Evolutionary conservation across 1,140 invertebrate genomes (phyloP).

Genomic region (Drosophila nigromelanica): DNA sequence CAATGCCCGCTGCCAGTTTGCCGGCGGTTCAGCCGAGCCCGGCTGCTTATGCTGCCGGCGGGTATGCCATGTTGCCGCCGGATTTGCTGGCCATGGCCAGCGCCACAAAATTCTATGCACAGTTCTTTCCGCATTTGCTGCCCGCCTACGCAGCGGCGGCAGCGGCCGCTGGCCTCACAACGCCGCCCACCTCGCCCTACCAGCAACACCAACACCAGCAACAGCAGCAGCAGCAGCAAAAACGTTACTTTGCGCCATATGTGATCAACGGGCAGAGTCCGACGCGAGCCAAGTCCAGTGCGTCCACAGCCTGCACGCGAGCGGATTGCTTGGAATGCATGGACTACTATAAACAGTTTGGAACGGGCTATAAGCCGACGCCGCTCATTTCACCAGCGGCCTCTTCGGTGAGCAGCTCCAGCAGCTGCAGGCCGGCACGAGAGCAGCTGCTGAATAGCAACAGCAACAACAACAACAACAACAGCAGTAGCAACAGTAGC

Average conservation of each 20-base stretch:
- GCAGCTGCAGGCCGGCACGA: slow-evolving; percentile 37
- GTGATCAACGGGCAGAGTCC: slow-evolving; percentile 59
- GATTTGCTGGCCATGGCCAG: slow-evolving; percentile 74
- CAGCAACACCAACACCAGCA: slow-evolving; percentile 43
- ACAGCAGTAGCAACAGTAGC: slow-evolving; percentile 4
- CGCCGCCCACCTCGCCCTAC: slow-evolving; percentile 69
- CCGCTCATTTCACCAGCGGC: slow-evolving; percentile 66
- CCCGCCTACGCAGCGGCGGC: slow-evolving; percentile 71
- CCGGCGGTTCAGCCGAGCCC: neutral
- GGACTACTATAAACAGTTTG: slow-evolving; percentile 66
- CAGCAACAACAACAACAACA: slow-evolving; percentile 27
- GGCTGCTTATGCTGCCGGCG: slow-evolving; percentile 21
- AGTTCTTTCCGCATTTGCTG: slow-evolving; percentile 75
- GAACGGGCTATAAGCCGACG: slow-evolving; percentile 44
- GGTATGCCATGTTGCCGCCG: slow-evolving; percentile 61
- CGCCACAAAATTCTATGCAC: slow-evolving; percentile 80
- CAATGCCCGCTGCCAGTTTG: neutral
- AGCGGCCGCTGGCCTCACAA: slow-evolving; percentile 54
- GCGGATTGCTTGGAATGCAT: slow-evolving; percentile 66
- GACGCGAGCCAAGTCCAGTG: slow-evolving; percentile 8
- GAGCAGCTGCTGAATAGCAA: slow-evolving; percentile 34
- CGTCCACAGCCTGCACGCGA: slow-evolving; percentile 50
- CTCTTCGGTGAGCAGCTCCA: slow-evolving; percentile 68
- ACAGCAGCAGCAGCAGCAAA: slow-evolving; percentile 39
- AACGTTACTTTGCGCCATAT: slow-evolving; percentile 78